phyloP scores from a whole-genome alignment of 2,888 invertebrate species.

The Temnothorax ravouxi region DNA sequence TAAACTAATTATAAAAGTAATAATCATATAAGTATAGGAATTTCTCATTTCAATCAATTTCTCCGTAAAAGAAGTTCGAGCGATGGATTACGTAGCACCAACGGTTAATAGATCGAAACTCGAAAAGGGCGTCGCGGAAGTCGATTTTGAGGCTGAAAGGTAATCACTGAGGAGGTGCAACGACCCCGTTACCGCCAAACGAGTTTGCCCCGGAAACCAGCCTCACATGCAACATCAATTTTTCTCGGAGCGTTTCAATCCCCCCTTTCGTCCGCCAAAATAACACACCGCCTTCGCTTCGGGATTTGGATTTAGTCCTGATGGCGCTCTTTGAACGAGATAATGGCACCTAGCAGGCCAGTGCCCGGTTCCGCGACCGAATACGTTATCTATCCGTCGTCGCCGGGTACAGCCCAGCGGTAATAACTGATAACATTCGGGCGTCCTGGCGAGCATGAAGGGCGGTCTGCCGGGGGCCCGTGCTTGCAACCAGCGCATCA shows the following conservation, averaged over 20 bases:
- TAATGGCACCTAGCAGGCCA: background rate
- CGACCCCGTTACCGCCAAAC: constrained; percentile 33
- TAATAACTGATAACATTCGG: constrained; percentile 52
- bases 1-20: background rate
- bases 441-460: background rate
- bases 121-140: constrained; percentile 47
- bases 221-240: constrained; percentile 42
- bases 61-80: background rate
- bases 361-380: background rate
- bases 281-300: constrained; percentile 8
- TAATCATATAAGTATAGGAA: background rate
- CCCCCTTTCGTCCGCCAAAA: constrained; percentile 7
- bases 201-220: background rate
- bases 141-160: constrained; percentile 40
- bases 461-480: background rate
- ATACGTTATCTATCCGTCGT: constrained; percentile 20
- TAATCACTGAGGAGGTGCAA: constrained; percentile 27
- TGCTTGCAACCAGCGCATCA: constrained; percentile 44
- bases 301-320: constrained; percentile 10
- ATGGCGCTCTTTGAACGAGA: constrained; percentile 1
- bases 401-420: background rate
- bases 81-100: background rate
- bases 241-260: constrained; percentile 36
- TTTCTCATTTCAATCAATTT: background rate
- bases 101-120: constrained; percentile 44